Base-by-base conservation (phyloP, 2,888 invertebrate species). In the Agrochola litura region DNA sequence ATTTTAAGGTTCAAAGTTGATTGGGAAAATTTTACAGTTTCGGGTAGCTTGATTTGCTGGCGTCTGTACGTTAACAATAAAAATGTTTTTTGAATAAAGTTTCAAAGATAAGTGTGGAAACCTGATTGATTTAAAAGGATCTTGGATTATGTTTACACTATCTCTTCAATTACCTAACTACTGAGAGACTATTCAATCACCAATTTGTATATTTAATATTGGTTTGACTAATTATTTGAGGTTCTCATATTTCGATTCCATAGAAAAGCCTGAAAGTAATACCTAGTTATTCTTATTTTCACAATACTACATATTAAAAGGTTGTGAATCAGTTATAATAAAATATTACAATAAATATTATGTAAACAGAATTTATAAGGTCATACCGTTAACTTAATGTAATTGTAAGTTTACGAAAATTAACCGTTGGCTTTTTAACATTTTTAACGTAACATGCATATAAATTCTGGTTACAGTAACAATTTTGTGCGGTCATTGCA, bases 391-490 rank as follows among this genome's bases (percentile, higher is more conserved):
- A 66, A 49, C 60, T 76, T 77, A 77, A 80, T 72, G 70, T 37
- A 67, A 54, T 37, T 73, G 19, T 37, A 64, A 76, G 67, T 81
- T 79, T 82, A 82, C 73, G 77, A 81, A 84, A 77, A 83, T 68
- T 58, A 70, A 73, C 77, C 74, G 75, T 83, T 81, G 52, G 30
- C 56, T 76, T 78, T 82, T 82, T 75, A 81, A 82, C 69, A 82
- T 85, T 82, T 87, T 81, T 71, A 71, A 75, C 76, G 83, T 79
- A 77, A 77, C 77, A 54, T 76, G 80, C 74, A 79, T 79, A 71
- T 61, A 77, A 84, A 79, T 81, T 43, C 67, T 70, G 65, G 67
- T 87, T 86, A 84, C 84, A 75, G 71, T 83, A 86, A 83, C 25
- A 74, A 67, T 76, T 82, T 74, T 49, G 72, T 69, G 49, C 52